phyloP scores from a whole-genome alignment of 2,888 invertebrate genomes.

The Romanomermis culicivorax region DNA sequence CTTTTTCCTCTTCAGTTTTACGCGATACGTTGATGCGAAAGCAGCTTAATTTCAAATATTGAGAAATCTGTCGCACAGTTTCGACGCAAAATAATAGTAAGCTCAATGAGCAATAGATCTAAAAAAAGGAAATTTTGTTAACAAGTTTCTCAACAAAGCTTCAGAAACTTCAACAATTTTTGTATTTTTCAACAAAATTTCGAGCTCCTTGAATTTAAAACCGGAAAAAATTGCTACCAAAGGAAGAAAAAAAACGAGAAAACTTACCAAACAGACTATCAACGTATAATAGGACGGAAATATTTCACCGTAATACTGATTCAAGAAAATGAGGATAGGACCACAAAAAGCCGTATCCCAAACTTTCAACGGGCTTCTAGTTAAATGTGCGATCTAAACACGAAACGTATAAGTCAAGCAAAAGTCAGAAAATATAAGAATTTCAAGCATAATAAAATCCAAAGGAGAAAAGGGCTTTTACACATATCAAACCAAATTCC shows the following conservation, averaged over 20 bases:
- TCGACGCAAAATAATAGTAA: slow-evolving; percentile 29
- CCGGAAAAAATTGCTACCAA: too few species aligned
- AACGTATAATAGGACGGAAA: slow-evolving; percentile 22
- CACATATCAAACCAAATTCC: too few species aligned
- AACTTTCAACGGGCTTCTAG: slow-evolving; percentile 87
- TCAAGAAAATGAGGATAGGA: slow-evolving; percentile 80
- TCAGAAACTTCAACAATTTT: not conserved
- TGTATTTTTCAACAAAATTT: too few species aligned
- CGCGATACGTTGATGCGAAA: slow-evolving; percentile 27
- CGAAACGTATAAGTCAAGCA: not conserved
- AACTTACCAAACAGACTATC: slow-evolving; percentile 18
- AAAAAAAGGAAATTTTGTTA: too few species aligned
- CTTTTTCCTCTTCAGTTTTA: too few species aligned
- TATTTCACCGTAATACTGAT: slow-evolving; percentile 73
- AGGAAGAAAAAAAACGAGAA: too few species aligned
- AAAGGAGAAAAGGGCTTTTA: not conserved
- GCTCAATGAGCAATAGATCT: slow-evolving; percentile 31
- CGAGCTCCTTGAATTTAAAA: too few species aligned
- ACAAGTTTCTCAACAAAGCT: not conserved
- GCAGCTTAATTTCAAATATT: slow-evolving; percentile 32
- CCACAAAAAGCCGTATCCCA: slow-evolving; percentile 78
- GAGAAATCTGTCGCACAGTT: slow-evolving; percentile 33
- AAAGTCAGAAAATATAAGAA: not conserved
- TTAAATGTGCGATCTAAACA: slow-evolving; percentile 86
- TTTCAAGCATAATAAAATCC: not conserved